phyloP scores from a whole-genome alignment of 2,888 invertebrate genomes.

The Athrips mouffetella region DNA sequence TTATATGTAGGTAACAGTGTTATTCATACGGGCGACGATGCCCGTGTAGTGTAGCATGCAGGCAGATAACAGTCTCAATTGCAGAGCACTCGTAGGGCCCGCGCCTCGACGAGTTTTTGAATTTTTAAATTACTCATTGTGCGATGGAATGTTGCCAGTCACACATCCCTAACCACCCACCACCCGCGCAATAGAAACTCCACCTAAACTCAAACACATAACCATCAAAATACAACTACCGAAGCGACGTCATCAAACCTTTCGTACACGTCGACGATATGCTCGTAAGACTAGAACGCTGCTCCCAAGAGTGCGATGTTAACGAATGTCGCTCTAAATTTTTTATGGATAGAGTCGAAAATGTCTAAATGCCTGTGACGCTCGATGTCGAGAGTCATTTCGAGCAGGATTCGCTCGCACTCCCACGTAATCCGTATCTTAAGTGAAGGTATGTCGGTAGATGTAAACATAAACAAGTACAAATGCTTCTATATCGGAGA shows the following conservation, averaged over 20 bases:
- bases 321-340: conserved; percentile 73
- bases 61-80: conserved; percentile 72
- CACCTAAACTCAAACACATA: conserved; percentile 54
- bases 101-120: conserved; percentile 76
- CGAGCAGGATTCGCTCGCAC: conserved; percentile 47
- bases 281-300: conserved; percentile 66
- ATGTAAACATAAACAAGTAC: too few species aligned
- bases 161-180: conserved; percentile 42
- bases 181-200: conserved; percentile 51
- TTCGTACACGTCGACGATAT: conserved; percentile 41
- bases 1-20: conserved; percentile 53
- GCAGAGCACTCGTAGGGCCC: conserved; percentile 66
- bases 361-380: conserved; percentile 57
- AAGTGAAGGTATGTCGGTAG: conserved; percentile 39
- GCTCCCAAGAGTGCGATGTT: conserved; percentile 63
- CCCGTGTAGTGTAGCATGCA: conserved; percentile 45
- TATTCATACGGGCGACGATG: conserved; percentile 48
- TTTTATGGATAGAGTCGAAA: conserved; percentile 70
- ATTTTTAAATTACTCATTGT: conserved; percentile 80
- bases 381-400: conserved; percentile 48
- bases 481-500: too few species aligned
- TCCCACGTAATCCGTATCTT: conserved; percentile 62
- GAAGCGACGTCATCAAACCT: conserved; percentile 35
- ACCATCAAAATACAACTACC: conserved; percentile 51
- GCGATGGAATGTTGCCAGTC: conserved; percentile 71